A percentile compares a stretch with the other conserved stretches of the same genome.
These are phyloP conservation scores for Bombus turneri DNA, from an alignment of 1,140 invertebrate species.

Conservation along the genomic window DNA sequence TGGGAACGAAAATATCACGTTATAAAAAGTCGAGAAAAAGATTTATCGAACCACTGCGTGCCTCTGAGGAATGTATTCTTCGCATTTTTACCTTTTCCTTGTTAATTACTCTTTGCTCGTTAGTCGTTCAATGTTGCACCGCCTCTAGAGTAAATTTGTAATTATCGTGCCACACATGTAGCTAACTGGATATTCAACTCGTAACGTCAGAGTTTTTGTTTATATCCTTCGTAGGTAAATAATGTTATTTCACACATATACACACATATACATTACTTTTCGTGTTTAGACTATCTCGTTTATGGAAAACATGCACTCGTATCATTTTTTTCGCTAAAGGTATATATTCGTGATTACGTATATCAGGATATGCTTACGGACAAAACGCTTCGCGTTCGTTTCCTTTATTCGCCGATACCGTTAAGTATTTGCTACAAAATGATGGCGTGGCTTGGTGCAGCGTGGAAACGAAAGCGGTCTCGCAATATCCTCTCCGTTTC, in stretches of 20 bases:
- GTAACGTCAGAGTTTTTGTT: neutral
- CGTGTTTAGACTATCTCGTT: no score
- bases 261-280: neutral
- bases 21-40: neutral
- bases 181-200: neutral
- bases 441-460: neutral
- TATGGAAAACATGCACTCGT: no score
- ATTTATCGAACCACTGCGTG: neutral
- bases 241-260: neutral
- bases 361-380: conserved; percentile 60
- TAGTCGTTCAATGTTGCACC: conserved; percentile 27
- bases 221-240: neutral
- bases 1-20: neutral
- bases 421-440: conserved; percentile 42
- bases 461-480: neutral
- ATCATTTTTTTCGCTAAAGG: neutral
- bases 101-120: conserved; percentile 43
- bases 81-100: conserved; percentile 11
- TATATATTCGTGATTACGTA: conserved; percentile 34
- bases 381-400: conserved; percentile 53
- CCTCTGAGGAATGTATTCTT: neutral
- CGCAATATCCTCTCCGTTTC: neutral
- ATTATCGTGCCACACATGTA: neutral
- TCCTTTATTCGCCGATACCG: conserved; percentile 55
- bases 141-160: neutral